Conservation (phyloP, 2,888 invertebrate species). For the Hirtodrosophila histrioides region DNA sequence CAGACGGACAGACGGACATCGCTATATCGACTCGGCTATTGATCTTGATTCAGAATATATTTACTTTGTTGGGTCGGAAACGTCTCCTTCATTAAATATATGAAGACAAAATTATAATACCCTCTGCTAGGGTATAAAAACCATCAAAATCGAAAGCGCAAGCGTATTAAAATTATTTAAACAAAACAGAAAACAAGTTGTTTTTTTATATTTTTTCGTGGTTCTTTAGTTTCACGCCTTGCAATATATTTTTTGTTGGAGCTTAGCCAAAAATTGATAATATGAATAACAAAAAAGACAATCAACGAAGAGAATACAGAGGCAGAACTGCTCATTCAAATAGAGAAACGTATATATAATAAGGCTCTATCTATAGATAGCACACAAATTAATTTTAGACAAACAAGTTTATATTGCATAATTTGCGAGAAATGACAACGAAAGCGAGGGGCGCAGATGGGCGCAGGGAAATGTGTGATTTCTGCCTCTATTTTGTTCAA, state of each 20-base stretch:
- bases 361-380: conserved; percentile 27
- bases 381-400: conserved; percentile 59
- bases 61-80: too few species aligned
- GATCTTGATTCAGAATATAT: too few species aligned
- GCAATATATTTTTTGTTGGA: conserved; percentile 9
- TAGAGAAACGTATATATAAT: conserved; percentile 1
- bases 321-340: conserved; percentile 13
- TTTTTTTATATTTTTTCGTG: conserved; percentile 35
- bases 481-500: conserved; percentile 5
- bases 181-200: conserved; percentile 40
- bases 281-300: conserved; percentile 26
- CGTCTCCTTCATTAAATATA: too few species aligned
- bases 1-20: too few species aligned
- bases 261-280: conserved; percentile 38
- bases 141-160: conserved; percentile 10
- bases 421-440: conserved; percentile 29
- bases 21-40: too few species aligned
- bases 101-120: too few species aligned
- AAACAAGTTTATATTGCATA: conserved; percentile 42
- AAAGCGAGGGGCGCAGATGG: conserved; percentile 11
- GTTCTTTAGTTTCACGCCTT: conserved; percentile 5
- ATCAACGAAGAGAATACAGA: conserved; percentile 1
- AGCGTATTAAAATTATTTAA: conserved; percentile 2
- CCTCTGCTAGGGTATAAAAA: too few species aligned
- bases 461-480: conserved; percentile 5